These are phyloP conservation scores for Poeciliopsis paucimaculata DNA, from an alignment of 2,797 vertebrate genomes.

Conservation along the genomic window DNA sequence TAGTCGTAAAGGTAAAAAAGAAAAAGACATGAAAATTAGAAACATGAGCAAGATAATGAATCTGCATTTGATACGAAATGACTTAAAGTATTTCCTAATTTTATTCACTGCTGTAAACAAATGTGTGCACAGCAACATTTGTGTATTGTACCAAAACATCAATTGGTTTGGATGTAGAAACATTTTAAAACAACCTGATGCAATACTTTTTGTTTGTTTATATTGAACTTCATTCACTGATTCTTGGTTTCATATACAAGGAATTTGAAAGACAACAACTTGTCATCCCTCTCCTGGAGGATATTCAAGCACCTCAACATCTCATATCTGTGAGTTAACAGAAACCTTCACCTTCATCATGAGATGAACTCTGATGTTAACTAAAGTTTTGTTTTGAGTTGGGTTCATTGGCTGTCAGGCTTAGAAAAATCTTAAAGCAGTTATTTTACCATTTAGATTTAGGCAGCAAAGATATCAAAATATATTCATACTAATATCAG, in stretches of 20 bases:
- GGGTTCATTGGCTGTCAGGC: not conserved
- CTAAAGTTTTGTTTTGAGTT: not conserved
- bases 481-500: not conserved
- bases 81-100: slow-evolving; percentile 26
- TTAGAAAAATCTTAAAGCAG: not conserved
- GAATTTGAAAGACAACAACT: slow-evolving; percentile 96
- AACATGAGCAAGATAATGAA: not conserved
- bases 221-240: slow-evolving; percentile 29
- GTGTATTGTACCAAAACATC: not conserved
- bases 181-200: not conserved
- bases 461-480: not conserved
- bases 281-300: slow-evolving; percentile 93
- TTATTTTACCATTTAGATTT: slow-evolving; percentile 2
- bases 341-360: slow-evolving; percentile 9
- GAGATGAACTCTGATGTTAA: slow-evolving; percentile 14
- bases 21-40: not conserved
- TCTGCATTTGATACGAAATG: slow-evolving; percentile 24
- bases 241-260: slow-evolving; percentile 82
- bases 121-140: slow-evolving; percentile 22
- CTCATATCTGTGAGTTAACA: slow-evolving; percentile 91
- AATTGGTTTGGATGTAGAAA: not conserved
- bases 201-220: slow-evolving; percentile 9
- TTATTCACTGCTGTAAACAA: not conserved
- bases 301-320: slow-evolving; percentile 93
- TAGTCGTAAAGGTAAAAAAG: not conserved